Evolutionary conservation across 2,113 vertebrate species (phyloP).

Genomic region (Pan troglodytes): NHGRI_mPanTro3-v2.1_pri NC_072401.2:167501-168000

Average conservation of each 20-base stretch:
- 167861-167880: not conserved
- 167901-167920: rapidly evolving
- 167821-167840: too few species aligned
- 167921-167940: not conserved
- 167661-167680: not conserved
- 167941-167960: not conserved
- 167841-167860: too few species aligned
- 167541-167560: not conserved
- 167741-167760: too few species aligned
- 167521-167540: not conserved
- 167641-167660: not conserved
- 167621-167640: too few species aligned
- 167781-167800: not conserved
- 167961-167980: not conserved
- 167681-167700: not conserved
- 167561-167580: not conserved
- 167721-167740: not conserved
- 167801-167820: not conserved
- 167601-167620: not conserved
- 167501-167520: too few species aligned
- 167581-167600: not conserved
- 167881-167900: too few species aligned
- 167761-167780: too few species aligned
- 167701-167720: not conserved
- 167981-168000: not conserved